Base-by-base conservation (phyloP, 2,113 vertebrate genomes). In the Oryzias melastigma region DNA sequence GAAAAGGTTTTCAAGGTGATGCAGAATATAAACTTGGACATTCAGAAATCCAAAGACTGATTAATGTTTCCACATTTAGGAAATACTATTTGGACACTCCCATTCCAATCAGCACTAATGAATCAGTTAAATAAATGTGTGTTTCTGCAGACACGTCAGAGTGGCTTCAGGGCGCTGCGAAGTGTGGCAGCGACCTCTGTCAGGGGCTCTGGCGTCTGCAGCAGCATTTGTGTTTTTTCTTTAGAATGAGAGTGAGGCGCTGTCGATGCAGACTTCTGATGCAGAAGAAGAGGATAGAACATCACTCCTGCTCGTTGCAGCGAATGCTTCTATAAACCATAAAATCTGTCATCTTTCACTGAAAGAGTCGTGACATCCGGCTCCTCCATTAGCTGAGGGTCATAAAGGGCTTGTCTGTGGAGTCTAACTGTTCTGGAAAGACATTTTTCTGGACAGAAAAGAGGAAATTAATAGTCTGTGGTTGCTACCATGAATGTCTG, bases 401-500 rank as follows among this genome's bases (percentile, higher is more conserved):
- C 71, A 75, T 80, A 68, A 75, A 53, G 20, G 61, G 62, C 59
- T 62, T 5, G 29, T 75, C 80, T 54, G 4, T 55, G 64, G 83
- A 79, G 74, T 68, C 68, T 18, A 63, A 43, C 46, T 59, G 55
- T 19, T 76, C 57, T 73, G 57, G 41, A 22, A 52, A 42, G 56
- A 54, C 16, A 12, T 22, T 70, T 69, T 64, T 73, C 48, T 63
- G 35, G 6, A 60, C 40, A n/a, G 58, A 19, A 55, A 80, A 65
- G 5, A 56, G 54, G 12, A 63, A 82, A 85, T 73, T 48, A 82
- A 78, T 68, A 65, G 71, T 53, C 56, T 53, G 58, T 5, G 65
- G 7, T 76, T 87, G 69, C 75, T 62, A 25, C 57, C 59, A 47
- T 85, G 67, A 82, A 83, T 83, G 74, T 63, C 43, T 20, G 29